These are phyloP conservation scores for Phymastichus coffea DNA, from an alignment of 1,140 invertebrate genomes.

Conservation along the genomic window DNA sequence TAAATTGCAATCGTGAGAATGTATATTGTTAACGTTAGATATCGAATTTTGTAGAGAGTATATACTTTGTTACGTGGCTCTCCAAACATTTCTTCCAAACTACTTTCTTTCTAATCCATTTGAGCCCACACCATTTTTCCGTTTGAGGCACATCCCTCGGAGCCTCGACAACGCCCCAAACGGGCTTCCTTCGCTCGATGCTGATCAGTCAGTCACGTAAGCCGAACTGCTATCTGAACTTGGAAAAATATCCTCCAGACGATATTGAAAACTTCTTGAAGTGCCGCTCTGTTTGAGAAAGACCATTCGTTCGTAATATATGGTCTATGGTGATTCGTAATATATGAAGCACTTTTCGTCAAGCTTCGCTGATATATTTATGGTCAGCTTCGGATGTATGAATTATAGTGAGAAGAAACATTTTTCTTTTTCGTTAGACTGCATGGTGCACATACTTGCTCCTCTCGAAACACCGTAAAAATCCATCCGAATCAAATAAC, in stretches of 20 bases:
- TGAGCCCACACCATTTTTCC: constrained; percentile 32
- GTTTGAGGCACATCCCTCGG: constrained; percentile 7
- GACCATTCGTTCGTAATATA: not conserved
- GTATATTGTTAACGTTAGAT: no score
- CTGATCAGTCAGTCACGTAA: constrained; percentile 5
- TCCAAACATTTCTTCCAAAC: not conserved
- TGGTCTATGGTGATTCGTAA: not conserved
- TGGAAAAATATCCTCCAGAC: not conserved
- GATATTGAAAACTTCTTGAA: constrained; percentile 4
- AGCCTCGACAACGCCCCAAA: constrained; percentile 11
- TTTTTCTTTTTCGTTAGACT: not conserved
- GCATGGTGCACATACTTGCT: not conserved
- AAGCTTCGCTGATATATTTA: not conserved
- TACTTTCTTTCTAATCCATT: constrained; percentile 25
- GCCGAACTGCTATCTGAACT: not conserved
- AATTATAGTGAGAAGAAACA: not conserved
- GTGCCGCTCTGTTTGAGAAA: not conserved
- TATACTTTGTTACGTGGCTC: no score
- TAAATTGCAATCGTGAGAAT: no score
- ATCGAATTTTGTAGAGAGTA: no score
- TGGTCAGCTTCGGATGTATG: not conserved
- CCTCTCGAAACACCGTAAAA: not conserved
- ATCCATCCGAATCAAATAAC: no score
- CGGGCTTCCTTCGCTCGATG: not conserved
- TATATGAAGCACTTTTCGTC: constrained; percentile 1